Base-by-base conservation (phyloP, 1,140 invertebrate genomes). In the Drosophila prosaltans region DNA sequence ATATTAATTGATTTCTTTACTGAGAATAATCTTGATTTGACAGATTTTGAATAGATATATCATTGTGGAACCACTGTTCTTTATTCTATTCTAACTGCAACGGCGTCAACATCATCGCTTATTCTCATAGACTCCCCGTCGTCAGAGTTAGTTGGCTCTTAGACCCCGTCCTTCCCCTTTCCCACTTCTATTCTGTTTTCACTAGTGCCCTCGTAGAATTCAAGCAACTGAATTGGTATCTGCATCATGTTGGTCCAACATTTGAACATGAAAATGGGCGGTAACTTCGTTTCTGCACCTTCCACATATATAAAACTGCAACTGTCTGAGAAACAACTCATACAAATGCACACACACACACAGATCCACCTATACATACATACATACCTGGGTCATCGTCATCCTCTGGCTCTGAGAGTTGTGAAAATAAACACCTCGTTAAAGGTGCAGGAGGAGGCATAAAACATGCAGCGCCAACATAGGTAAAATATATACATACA, bases 361-460 rank as follows among this genome's bases (percentile, higher is more conserved):
- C 41, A 32, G 26, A 45, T 54, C 41, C 65, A 30, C n/a, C 67
- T 39, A 69, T 48, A 45, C 16, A 51, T 9, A 71, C 39, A 28
- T n/a, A 28, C 39, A 41, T 65, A n/a, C 45, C 70, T 39, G 30
- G 48, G 76, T 72, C 39, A 65, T 69, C 30, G 68, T 72, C 68
- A 60, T 81, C 65, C 58, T 63, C 64, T 65, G 80, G 80, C 74
- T 84, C 74, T 84, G 84, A 71, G 84, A 91, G 89, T 91, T 91
- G 89, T 91, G 89, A 91, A 91, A 91, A 91, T 91, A 91, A 91
- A 91, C 89, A 91, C 89, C 89, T 91, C 89, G 89, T 91, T 91
- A 91, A 91, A 82, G 80, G 77, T 89, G 89, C 89, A 88, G 54
- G 78, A 88, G 72, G 77, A 85, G 81, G 85, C 85, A 89, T 89